Conservation (phyloP, 1,140 invertebrate species). For the Dryas iulia region DNA sequence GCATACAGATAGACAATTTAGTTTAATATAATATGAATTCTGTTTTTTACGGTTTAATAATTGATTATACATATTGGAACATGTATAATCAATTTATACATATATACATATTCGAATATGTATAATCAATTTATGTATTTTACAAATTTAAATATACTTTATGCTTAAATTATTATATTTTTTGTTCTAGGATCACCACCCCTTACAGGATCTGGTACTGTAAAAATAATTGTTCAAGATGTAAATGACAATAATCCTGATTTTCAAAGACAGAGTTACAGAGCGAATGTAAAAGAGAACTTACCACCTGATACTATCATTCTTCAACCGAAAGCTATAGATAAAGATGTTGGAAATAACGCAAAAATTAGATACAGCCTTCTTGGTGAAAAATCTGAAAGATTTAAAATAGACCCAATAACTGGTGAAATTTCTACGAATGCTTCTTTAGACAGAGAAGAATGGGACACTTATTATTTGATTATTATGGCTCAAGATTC, state of each 20-base stretch:
- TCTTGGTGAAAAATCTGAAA: slow-evolving; percentile 88
- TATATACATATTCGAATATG: too few species aligned
- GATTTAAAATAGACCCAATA: slow-evolving; percentile 87
- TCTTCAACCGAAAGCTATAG: slow-evolving; percentile 86
- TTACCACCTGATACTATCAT: slow-evolving; percentile 86
- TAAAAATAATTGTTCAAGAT: slow-evolving; percentile 94
- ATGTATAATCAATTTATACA: neutral
- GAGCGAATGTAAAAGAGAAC: slow-evolving; percentile 89
- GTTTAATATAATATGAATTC: too few species aligned
- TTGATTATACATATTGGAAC: too few species aligned
- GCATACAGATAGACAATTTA: too few species aligned
- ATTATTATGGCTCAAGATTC: slow-evolving; percentile 93
- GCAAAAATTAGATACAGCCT: slow-evolving; percentile 91
- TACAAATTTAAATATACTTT: neutral
- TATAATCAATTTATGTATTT: too few species aligned
- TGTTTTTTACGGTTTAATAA: too few species aligned
- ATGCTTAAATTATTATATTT: slow-evolving; percentile 14
- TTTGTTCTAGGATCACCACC: slow-evolving; percentile 89
- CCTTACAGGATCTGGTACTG: slow-evolving; percentile 92
- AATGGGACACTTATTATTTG: slow-evolving; percentile 87
- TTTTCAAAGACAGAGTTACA: slow-evolving; percentile 89
- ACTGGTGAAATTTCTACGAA: slow-evolving; percentile 89
- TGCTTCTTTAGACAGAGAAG: slow-evolving; percentile 89
- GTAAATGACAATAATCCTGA: slow-evolving; percentile 96
- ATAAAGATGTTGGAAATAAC: slow-evolving; percentile 91